Evolutionary conservation across 2,888 invertebrate genomes (phyloP).

Genomic region (Tachina fera): DNA sequence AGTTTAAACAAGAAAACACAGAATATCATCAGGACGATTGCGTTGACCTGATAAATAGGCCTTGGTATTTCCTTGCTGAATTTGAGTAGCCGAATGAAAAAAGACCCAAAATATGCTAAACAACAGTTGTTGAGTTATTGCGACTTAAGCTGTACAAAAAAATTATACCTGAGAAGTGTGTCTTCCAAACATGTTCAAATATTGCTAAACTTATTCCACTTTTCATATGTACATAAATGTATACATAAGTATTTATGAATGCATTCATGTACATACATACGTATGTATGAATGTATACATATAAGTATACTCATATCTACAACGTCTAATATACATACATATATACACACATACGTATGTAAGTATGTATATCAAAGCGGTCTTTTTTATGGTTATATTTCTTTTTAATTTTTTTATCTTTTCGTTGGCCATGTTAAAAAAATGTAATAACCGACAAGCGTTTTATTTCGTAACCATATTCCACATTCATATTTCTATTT

Average conservation of each 20-base stretch:
- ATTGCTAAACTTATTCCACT: neutral
- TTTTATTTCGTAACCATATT: constrained; percentile 58
- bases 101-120: constrained; percentile 29
- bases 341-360: constrained; percentile 49
- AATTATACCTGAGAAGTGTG: constrained; percentile 45
- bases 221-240: too few relatives aligned
- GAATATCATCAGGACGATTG: too few relatives aligned
- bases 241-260: neutral
- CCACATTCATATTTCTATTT: constrained; percentile 40
- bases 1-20: too few relatives aligned
- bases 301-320: too few relatives aligned
- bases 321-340: neutral
- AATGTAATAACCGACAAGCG: constrained; percentile 50
- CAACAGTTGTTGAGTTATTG: constrained; percentile 55
- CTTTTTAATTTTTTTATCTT: constrained; percentile 30
- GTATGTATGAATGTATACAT: neutral
- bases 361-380: constrained; percentile 69
- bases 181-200: constrained; percentile 17
- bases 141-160: constrained; percentile 62
- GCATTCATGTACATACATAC: neutral
- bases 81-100: constrained; percentile 21
- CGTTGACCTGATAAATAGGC: too few relatives aligned
- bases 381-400: constrained; percentile 24
- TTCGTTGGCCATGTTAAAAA: constrained; percentile 42
- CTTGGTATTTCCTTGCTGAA: constrained; percentile 19